Percentiles rank a stretch among this genome's conserved stretches.
Evolutionary conservation across 2,797 vertebrate species (phyloP).

Genomic region (Propithecus perrieri): DNA sequence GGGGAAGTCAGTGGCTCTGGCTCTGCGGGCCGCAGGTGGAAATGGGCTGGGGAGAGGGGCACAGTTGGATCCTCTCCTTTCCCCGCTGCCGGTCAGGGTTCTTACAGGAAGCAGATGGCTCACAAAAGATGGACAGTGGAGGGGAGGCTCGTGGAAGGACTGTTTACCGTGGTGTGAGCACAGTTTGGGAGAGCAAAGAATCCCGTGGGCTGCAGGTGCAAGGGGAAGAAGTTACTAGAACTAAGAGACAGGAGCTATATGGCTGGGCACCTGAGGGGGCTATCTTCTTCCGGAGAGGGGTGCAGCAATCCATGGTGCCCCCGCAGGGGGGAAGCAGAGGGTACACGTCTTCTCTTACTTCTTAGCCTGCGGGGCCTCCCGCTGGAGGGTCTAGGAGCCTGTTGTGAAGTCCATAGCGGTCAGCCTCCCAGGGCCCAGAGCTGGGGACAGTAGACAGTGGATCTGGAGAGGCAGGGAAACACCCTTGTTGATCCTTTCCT

Average conservation of each 20-base stretch:
- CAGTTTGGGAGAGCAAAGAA: not conserved
- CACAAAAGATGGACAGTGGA: not conserved
- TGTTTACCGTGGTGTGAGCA: not conserved
- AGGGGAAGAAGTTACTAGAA: not conserved
- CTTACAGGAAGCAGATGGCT: not conserved
- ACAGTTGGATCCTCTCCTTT: not conserved
- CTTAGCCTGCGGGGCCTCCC: not conserved
- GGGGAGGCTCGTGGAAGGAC: not conserved
- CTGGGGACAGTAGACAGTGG: no score
- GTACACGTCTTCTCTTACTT: not conserved
- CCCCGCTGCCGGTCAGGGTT: not conserved
- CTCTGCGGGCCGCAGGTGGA: not conserved
- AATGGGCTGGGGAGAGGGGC: not conserved
- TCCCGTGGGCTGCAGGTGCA: not conserved
- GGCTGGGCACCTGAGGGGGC: not conserved
- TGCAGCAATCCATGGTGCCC: not conserved
- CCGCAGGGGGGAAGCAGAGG: not conserved
- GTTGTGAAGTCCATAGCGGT: fast-evolving
- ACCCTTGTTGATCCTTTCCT: fast-evolving
- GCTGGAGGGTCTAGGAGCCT: not conserved
- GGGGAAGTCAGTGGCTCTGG: fast-evolving
- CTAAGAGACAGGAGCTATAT: not conserved
- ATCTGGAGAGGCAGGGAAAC: not conserved
- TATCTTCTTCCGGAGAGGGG: not conserved
- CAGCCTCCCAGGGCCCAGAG: fast-evolving